Evolutionary conservation across 2,113 vertebrate species (phyloP), one percentile per base, ranked within the genome.

Genomic region (Bubo scandiacus): DNA sequence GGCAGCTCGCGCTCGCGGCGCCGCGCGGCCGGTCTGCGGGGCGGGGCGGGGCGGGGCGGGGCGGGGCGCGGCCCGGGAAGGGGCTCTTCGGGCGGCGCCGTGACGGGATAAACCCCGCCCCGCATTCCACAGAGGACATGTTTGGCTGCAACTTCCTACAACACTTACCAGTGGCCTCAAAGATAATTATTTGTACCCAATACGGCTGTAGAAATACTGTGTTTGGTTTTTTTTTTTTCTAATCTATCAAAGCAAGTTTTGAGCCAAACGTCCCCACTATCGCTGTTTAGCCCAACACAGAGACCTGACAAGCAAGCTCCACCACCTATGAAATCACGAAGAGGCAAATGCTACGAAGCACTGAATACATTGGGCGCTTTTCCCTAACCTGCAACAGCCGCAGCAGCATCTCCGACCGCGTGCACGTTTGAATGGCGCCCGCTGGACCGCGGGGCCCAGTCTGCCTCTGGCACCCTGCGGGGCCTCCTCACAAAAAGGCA

Each of bases 81-180:
- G 54, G 2, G 7, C 23, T 40, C 20, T 4, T 10, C 4, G 6
- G 42, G 18, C 88, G 5, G 34, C 1, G 34, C 1, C 16, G 6
- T 5, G 20, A 4, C 59, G 2, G 52, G 18, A 1, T 3, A 7
- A 49, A 6, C n/a, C 3, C n/a, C 36, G 2, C 12, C 73, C 36
- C 22, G 2, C 2, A 11, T 1, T 1, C 66, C 5, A 4, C 49
- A 36, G 22, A 10, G 67, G 43, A 3, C 8, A 0, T 0, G 52
- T 2, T 17, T 20, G 27, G 34, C 1, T 5, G 8, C 11, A 51
- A n/a, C 32, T 13, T 22, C 9, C 42, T 10, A 1, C 40, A 5
- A 23, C 80, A 34, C 66, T 11, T 0, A 11, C 11, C 42, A 0
- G 4, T 4, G 32, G 4, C 38, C 3, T 63, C 8, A 22, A 6